Evolutionary conservation across 2,888 invertebrate species (phyloP).

Genomic region (Petrolisthes cinctipes): DNA sequence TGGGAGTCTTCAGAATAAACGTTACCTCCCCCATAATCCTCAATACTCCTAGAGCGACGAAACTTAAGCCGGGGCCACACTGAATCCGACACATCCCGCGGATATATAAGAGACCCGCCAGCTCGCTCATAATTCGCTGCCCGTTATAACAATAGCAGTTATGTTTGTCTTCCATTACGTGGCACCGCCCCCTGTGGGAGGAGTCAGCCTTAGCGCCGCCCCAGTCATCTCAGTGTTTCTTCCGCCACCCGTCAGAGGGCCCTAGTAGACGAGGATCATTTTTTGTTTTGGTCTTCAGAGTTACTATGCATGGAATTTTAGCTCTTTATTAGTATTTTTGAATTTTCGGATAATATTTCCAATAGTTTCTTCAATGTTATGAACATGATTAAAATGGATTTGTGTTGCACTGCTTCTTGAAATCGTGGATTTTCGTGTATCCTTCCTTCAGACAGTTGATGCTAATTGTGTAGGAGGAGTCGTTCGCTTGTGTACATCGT

Average conservation of each 20-base stretch:
- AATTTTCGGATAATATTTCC: no score
- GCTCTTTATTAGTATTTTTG: background rate
- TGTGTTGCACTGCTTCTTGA: no score
- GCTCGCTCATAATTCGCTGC: slow-evolving; percentile 64
- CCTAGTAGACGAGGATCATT: slow-evolving; percentile 43
- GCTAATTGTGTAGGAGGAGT: slow-evolving; percentile 54
- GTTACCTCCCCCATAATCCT: slow-evolving; percentile 40
- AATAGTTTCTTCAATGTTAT: no score
- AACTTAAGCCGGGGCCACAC: slow-evolving; percentile 56
- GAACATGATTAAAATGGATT: no score
- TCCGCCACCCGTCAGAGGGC: slow-evolving; percentile 37
- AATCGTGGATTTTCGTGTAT: no score
- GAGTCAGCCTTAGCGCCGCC: slow-evolving; percentile 23
- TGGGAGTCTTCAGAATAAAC: slow-evolving; percentile 44
- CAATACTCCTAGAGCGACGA: slow-evolving; percentile 39
- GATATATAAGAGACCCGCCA: slow-evolving; percentile 60
- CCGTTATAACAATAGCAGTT: slow-evolving; percentile 60
- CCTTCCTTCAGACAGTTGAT: slow-evolving; percentile 8
- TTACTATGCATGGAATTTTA: slow-evolving; percentile 4
- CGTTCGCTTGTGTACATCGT: slow-evolving; percentile 29
- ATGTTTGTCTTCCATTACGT: slow-evolving; percentile 63
- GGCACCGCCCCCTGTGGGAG: slow-evolving; percentile 56
- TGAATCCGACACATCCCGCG: slow-evolving; percentile 54
- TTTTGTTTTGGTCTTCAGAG: slow-evolving; percentile 8
- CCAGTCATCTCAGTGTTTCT: slow-evolving; percentile 20